A percentile compares a stretch with the other conserved stretches of the same genome.
Evolutionary conservation across 2,113 vertebrate species (phyloP).

Genomic region (Montifringilla adamsi): DNA sequence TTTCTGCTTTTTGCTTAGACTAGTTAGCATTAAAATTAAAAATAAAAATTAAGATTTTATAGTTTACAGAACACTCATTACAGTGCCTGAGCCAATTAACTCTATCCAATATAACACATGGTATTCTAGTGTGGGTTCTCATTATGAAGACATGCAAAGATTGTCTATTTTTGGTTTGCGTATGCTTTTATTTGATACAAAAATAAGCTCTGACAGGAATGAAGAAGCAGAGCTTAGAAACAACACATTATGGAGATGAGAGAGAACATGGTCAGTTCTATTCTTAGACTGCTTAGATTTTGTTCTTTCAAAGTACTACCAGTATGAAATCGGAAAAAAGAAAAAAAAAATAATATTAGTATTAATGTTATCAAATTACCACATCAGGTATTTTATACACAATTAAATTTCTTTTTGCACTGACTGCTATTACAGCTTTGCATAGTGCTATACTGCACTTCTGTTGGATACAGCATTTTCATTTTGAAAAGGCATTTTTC

Average conservation of each 20-base stretch:
- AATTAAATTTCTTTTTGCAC: neutral
- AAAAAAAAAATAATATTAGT: neutral
- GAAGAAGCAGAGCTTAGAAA: neutral
- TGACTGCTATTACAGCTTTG: neutral
- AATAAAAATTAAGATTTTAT: neutral
- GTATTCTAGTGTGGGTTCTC: neutral
- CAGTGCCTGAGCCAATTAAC: neutral
- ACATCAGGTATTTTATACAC: neutral
- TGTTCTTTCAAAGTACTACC: neutral
- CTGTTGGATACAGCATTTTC: neutral
- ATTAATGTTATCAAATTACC: neutral
- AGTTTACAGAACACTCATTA: neutral
- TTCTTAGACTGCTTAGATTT: neutral
- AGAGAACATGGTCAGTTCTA: neutral
- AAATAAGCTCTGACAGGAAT: neutral
- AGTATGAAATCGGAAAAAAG: neutral
- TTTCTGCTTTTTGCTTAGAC: neutral
- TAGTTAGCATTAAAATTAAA: neutral
- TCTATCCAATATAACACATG: neutral
- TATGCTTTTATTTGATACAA: neutral
- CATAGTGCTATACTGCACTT: neutral
- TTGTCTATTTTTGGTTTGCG: neutral
- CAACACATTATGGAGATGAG: neutral
- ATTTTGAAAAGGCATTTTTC: neutral
- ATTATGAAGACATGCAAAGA: neutral